Evolutionary conservation across 2,888 invertebrate species (phyloP).

Genomic region (Hyposoter didymator): DNA sequence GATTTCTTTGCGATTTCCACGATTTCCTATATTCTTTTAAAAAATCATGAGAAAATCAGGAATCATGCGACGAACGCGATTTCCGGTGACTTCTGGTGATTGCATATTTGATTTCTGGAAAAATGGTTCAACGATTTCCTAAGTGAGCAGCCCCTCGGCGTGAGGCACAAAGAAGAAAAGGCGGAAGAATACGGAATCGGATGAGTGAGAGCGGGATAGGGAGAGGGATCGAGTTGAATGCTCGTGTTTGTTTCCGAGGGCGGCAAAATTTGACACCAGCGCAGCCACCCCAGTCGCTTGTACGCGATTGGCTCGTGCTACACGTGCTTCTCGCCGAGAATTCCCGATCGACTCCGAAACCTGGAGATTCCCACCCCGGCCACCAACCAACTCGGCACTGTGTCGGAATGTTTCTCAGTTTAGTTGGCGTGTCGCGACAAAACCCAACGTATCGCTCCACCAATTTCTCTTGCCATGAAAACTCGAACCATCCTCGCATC

Average conservation of each 20-base stretch:
- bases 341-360: slow-evolving; percentile 64
- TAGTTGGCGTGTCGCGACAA: slow-evolving; percentile 78
- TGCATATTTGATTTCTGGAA: too few relatives aligned
- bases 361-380: slow-evolving; percentile 36
- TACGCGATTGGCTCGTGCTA: slow-evolving; percentile 62
- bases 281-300: slow-evolving; percentile 54
- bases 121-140: too few relatives aligned
- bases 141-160: too few relatives aligned
- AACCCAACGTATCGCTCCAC: slow-evolving; percentile 67
- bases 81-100: too few relatives aligned
- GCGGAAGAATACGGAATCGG: neutral
- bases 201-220: slow-evolving; percentile 4
- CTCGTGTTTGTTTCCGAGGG: slow-evolving; percentile 41
- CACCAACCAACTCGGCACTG: slow-evolving; percentile 59
- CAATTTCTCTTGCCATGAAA: slow-evolving; percentile 45
- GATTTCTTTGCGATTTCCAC: too few relatives aligned
- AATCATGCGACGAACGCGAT: too few relatives aligned
- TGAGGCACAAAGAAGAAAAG: neutral
- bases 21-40: too few relatives aligned
- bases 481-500: neutral
- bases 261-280: slow-evolving; percentile 70
- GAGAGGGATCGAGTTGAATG: slow-evolving; percentile 18
- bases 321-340: slow-evolving; percentile 69
- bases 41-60: too few relatives aligned
- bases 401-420: slow-evolving; percentile 81